These are phyloP conservation scores for Plectus sambesii DNA, from an alignment of 1,140 invertebrate genomes.

Conservation along the genomic window DNA sequence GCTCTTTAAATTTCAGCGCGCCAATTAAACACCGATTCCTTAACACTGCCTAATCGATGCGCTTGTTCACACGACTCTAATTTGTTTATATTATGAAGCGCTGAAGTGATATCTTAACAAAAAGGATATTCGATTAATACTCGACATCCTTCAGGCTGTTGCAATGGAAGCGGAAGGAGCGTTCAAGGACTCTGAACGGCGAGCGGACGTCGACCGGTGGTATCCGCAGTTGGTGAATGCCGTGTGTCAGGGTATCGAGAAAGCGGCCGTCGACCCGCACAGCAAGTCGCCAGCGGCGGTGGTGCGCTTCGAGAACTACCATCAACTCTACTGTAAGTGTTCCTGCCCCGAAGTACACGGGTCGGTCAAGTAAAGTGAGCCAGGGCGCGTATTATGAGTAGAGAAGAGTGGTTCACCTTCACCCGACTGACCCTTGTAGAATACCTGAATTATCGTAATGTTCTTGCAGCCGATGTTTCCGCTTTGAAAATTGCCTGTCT, in stretches of 20 bases:
- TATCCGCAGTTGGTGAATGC: conserved; percentile 69
- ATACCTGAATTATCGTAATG: not conserved
- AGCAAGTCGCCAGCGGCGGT: conserved; percentile 88
- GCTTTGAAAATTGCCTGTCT: conserved; percentile 79
- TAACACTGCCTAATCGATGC: not conserved
- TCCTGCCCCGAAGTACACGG: not conserved
- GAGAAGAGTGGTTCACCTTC: no score
- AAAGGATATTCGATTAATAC: conserved; percentile 27
- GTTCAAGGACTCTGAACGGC: conserved; percentile 70
- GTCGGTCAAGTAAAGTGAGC: not conserved
- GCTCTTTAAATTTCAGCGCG: no score
- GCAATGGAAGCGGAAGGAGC: conserved; percentile 56
- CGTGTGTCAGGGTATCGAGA: conserved; percentile 72
- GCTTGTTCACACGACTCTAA: conserved; percentile 2
- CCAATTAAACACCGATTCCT: no score
- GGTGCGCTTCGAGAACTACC: conserved; percentile 78
- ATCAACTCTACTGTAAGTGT: conserved; percentile 65
- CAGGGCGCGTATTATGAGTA: no score
- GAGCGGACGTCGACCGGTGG: conserved; percentile 91
- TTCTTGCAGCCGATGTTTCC: conserved; percentile 59
- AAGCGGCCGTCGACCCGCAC: conserved; percentile 69
- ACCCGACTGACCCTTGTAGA: no score
- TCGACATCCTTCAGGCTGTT: conserved; percentile 21
- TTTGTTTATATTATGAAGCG: conserved; percentile 60
- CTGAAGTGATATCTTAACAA: no score